These are phyloP conservation scores for Colistium nudipinnis DNA, from an alignment of 2,113 vertebrate genomes.

Conservation along the genomic window DNA sequence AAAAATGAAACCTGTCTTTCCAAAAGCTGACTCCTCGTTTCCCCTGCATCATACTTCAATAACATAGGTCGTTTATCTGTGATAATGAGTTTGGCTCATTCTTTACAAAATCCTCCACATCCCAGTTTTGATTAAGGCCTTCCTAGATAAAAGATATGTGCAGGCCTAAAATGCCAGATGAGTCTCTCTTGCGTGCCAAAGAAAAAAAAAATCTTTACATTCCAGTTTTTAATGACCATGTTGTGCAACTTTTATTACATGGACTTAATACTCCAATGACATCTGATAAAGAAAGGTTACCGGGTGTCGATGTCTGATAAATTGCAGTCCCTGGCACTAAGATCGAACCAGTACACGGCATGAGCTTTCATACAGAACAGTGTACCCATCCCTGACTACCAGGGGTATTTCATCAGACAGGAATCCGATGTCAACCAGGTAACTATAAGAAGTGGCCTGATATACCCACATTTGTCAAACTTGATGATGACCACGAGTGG, in stretches of 20 bases:
- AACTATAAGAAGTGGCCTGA: not conserved
- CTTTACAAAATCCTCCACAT: not conserved
- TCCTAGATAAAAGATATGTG: not conserved
- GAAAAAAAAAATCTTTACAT: slow-evolving; percentile 3
- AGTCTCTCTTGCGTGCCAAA: not conserved
- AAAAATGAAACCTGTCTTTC: slow-evolving; percentile 5
- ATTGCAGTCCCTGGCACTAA: slow-evolving; percentile 3
- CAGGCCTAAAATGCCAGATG: slow-evolving; percentile 8
- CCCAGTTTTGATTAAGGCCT: slow-evolving; percentile 10
- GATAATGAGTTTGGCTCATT: not conserved
- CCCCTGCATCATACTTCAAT: not conserved
- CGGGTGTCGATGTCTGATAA: slow-evolving; percentile 27
- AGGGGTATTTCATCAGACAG: slow-evolving; percentile 4
- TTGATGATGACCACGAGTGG: not conserved
- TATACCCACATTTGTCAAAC: not conserved
- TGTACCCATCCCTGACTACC: not conserved
- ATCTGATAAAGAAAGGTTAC: slow-evolving; percentile 14
- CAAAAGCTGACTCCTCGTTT: not conserved
- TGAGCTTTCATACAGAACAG: no score
- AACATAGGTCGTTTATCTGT: not conserved
- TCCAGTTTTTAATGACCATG: slow-evolving; percentile 36
- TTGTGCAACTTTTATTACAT: slow-evolving; percentile 11
- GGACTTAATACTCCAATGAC: not conserved
- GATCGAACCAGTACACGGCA: slow-evolving; percentile 1
- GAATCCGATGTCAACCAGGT: no score